Conservation (phyloP, 2,888 invertebrate genomes). For the Phengaris arion region DNA sequence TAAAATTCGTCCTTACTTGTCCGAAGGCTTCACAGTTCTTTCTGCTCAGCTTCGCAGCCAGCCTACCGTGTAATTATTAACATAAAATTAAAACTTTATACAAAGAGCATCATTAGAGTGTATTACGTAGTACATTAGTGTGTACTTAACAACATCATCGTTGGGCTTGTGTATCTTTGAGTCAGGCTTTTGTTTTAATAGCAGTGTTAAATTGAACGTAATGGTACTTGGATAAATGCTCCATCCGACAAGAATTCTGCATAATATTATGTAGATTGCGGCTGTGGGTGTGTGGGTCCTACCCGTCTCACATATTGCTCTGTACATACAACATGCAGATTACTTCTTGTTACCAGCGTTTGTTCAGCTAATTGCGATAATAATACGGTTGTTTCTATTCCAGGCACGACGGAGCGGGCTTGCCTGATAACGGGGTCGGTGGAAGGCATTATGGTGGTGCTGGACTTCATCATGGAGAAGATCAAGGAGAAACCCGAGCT, state of each 20-base stretch:
- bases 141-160: neutral
- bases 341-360: neutral
- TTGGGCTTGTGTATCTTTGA: neutral
- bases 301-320: neutral
- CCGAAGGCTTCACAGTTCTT: slow-evolving; percentile 3
- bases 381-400: slow-evolving; percentile 34
- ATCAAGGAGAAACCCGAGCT: slow-evolving; percentile 96
- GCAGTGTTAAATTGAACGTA: neutral
- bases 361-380: neutral
- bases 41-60: neutral
- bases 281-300: neutral
- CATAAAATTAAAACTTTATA: slow-evolving; percentile 11
- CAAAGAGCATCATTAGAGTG: neutral
- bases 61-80: slow-evolving; percentile 5
- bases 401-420: slow-evolving; percentile 95
- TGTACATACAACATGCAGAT: slow-evolving; percentile 19
- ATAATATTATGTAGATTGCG: neutral
- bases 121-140: neutral
- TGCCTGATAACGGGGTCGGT: slow-evolving; percentile 95
- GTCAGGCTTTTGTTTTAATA: neutral
- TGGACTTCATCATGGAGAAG: slow-evolving; percentile 97
- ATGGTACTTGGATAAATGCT: neutral
- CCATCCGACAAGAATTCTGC: neutral
- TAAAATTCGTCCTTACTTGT: neutral
- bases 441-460: slow-evolving; percentile 93